These are phyloP conservation scores for Psettodes erumei DNA, from an alignment of 2,113 vertebrate species.

Conservation along the genomic window DNA sequence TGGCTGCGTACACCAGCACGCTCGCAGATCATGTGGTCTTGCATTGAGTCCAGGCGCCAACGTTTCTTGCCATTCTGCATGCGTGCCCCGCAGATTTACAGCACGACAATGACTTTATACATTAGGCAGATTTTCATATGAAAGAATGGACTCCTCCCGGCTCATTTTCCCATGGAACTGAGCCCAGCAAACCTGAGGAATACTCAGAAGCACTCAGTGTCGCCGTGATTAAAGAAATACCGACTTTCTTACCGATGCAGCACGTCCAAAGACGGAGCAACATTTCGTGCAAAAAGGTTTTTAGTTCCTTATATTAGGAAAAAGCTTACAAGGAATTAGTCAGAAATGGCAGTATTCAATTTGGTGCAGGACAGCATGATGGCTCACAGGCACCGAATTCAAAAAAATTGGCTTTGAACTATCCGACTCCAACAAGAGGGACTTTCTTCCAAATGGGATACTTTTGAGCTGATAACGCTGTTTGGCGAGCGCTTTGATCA, in stretches of 20 bases:
- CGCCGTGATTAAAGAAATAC: conserved; percentile 15
- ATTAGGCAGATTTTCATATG: neutral
- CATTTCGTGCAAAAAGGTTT: too few species aligned
- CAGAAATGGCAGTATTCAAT: neutral
- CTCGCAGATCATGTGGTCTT: conserved; percentile 24
- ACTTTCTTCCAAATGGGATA: conserved; percentile 18
- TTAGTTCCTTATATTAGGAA: too few species aligned
- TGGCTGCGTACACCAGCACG: conserved; percentile 36
- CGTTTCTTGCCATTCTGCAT: conserved; percentile 8
- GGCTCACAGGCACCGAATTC: conserved; percentile 13
- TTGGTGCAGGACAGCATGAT: neutral
- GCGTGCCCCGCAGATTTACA: neutral
- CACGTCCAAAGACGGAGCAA: too few species aligned
- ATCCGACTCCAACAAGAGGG: neutral
- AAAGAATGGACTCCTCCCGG: neutral
- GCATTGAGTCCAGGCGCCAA: conserved; percentile 8
- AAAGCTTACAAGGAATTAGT: conserved; percentile 12
- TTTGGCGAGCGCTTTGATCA: conserved; percentile 38
- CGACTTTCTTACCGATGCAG: neutral
- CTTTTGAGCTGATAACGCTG: conserved; percentile 26
- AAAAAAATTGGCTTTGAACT: conserved; percentile 29
- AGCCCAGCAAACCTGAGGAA: neutral
- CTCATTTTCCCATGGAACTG: neutral
- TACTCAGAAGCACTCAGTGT: neutral
- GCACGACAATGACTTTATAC: neutral